These are phyloP conservation scores for Bombylius discolor DNA, from an alignment of 2,888 invertebrate species.

Conservation along the genomic window DNA sequence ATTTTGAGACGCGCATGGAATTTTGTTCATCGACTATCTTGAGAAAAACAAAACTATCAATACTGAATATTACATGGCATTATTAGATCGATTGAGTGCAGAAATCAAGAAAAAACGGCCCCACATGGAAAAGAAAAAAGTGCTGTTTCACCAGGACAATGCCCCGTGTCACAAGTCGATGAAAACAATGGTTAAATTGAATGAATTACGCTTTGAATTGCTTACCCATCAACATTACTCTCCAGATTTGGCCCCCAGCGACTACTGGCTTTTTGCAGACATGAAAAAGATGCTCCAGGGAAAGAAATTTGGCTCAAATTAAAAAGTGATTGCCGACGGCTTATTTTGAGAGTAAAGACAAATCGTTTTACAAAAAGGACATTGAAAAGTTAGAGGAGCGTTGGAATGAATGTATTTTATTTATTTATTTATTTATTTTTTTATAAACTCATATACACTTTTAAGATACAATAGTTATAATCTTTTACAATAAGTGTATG, in stretches of 20 bases:
- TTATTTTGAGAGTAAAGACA: conserved; percentile 2
- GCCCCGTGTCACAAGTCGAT: background rate
- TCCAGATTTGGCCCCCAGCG: background rate
- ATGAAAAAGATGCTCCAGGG: conserved; percentile 2
- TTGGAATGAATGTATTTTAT: conserved; percentile 1
- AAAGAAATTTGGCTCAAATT: background rate
- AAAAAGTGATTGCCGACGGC: conserved; percentile 1
- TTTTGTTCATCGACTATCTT: background rate
- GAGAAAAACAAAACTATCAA: background rate
- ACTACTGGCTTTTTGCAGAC: conserved; percentile 3
- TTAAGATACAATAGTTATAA: no score
- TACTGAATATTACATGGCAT: background rate
- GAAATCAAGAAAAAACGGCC: conserved; percentile 2
- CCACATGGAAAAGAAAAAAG: conserved; percentile 1
- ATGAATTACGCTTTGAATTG: conserved; percentile 1
- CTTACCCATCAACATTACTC: background rate
- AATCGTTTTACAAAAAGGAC: conserved; percentile 2
- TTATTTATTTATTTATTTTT: no score
- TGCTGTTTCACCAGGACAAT: conserved; percentile 6
- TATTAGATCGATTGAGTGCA: conserved; percentile 2
- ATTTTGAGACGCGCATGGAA: background rate
- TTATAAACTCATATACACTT: background rate
- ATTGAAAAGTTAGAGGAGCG: conserved; percentile 1
- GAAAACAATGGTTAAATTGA: background rate
- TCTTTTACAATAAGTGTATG: no score